Evolutionary conservation across 2,888 invertebrate genomes (phyloP), one percentile per base, ranked within the genome.

Genomic region (Luperina testacea): DNA sequence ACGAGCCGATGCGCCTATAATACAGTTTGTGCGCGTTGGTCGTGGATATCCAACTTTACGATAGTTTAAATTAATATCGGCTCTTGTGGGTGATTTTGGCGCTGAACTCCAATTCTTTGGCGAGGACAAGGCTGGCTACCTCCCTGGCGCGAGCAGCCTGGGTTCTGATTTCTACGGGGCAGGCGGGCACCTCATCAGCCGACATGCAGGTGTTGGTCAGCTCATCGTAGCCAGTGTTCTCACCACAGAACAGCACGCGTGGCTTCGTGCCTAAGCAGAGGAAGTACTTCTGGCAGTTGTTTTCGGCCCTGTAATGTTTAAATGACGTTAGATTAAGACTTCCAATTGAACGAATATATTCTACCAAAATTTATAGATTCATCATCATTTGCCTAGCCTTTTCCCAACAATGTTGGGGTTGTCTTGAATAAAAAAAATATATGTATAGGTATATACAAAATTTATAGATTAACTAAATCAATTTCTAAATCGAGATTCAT

Each of bases 271-370:
- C 97, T 15, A 98, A 97, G 92, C 99, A 99, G 73, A 98, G 96
- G 96, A 98, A 99, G 92, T 98, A 99, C 86, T 97, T 97, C 90
- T 98, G 98, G 92, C 98, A 98, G 92, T 98, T 97, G 7, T 86
- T 90, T 0, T 97, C 97, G 45, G 97, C 97, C 74, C 97, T 97
- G 95, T 24, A 92, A 93, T n/a, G 61, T 61, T 42, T 13, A 32
- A 68, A 27, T 48, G 42, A 13, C 6, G 8, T 77, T 53, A 76
- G 6, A n/a, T 11, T 45, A 13, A 17, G 20, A 15, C 9, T 51
- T 45, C 0, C 17, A 48, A 20, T 15, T 38, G 13, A 69, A 27
- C 3, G 20, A 67, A 68, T 45, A 42, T 67, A 67, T 67, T 67
- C 20, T 45, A 20, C n/a, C 3, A 68, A 51, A 51, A 15, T 13